These are phyloP conservation scores for Malthinus seriepunctatus DNA, from an alignment of 2,888 invertebrate genomes.

Conservation along the genomic window DNA sequence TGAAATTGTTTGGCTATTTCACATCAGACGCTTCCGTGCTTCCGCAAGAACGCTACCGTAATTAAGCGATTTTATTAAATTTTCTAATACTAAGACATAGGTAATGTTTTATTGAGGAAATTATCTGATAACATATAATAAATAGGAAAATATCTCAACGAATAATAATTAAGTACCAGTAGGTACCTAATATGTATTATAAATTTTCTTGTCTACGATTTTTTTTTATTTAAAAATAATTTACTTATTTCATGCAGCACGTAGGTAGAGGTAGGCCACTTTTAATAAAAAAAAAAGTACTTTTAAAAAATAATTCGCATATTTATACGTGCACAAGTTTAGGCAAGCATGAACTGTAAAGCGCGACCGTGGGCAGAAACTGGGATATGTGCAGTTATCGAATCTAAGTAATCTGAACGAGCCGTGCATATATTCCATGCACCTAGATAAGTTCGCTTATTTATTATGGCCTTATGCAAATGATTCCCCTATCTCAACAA, in stretches of 20 bases:
- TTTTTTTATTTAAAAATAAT: slow-evolving; percentile 1
- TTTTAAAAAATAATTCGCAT: slow-evolving; percentile 13
- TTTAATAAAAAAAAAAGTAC: neutral
- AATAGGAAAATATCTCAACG: no score
- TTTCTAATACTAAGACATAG: no score
- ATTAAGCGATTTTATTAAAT: no score
- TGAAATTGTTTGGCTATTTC: no score
- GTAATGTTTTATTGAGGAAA: no score
- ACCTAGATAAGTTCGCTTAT: slow-evolving; percentile 52
- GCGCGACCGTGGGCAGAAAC: slow-evolving; percentile 22
- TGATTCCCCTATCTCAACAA: slow-evolving; percentile 49
- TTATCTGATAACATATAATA: no score
- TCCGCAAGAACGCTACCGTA: no score
- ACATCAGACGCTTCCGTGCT: no score
- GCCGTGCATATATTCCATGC: slow-evolving; percentile 47
- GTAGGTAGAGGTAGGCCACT: neutral
- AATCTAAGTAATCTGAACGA: slow-evolving; percentile 49
- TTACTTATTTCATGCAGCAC: slow-evolving; percentile 16
- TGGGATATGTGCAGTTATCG: slow-evolving; percentile 44
- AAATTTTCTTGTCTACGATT: no score
- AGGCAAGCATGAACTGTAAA: slow-evolving; percentile 16
- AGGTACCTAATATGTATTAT: no score
- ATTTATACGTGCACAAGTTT: slow-evolving; percentile 11
- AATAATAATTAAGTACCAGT: no score
- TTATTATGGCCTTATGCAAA: slow-evolving; percentile 54